These are phyloP conservation scores for Sisor rabdophorus DNA, from an alignment of 2,113 vertebrate genomes.

Conservation along the genomic window DNA sequence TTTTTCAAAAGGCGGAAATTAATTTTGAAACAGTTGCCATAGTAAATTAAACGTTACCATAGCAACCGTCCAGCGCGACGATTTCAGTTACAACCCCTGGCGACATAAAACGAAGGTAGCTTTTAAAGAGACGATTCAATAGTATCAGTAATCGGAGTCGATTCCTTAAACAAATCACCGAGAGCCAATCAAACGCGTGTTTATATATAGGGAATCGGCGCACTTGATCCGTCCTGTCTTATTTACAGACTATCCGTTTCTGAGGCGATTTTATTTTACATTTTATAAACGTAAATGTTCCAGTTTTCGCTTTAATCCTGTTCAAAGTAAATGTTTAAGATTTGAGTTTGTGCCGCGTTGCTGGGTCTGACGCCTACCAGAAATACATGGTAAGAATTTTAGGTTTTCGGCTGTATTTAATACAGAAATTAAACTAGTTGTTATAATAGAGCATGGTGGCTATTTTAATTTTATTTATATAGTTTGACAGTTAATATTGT, in stretches of 20 bases:
- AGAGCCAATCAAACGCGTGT: constrained; percentile 38
- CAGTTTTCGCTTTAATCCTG: background rate
- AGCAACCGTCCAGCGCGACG: no score
- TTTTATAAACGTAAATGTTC: background rate
- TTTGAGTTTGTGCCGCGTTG: background rate
- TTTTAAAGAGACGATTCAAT: background rate
- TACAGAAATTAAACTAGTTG: background rate
- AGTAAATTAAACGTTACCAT: no score
- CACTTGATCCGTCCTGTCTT: constrained; percentile 2
- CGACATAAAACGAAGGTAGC: no score
- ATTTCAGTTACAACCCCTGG: no score
- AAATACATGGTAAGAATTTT: constrained; percentile 1
- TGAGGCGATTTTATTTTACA: background rate
- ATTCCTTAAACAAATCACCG: background rate
- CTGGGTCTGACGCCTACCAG: background rate
- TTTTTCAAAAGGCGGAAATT: no score
- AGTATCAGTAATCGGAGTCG: background rate
- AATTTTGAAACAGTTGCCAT: no score
- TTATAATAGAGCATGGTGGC: no score
- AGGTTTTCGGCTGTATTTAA: no score
- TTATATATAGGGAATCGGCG: constrained; percentile 24
- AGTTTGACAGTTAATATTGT: no score
- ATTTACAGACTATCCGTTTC: background rate
- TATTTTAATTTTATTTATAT: no score
- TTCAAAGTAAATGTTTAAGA: background rate